Conservation (phyloP, 1,140 invertebrate genomes). For the Atta cephalotes region DNA sequence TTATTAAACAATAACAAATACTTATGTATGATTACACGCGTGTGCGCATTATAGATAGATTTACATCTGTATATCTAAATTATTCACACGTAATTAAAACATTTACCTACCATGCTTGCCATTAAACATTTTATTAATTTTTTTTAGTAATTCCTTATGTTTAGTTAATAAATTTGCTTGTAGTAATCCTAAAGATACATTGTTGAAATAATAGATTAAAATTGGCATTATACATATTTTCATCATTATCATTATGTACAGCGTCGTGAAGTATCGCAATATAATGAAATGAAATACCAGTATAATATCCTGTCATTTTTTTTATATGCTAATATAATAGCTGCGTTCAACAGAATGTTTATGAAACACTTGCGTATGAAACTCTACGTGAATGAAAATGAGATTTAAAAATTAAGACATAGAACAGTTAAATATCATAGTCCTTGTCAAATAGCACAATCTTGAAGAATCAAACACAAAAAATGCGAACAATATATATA, state of each 20-base stretch:
- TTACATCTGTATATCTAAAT: background rate
- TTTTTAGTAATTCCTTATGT: slow-evolving; percentile 76
- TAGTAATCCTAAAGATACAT: slow-evolving; percentile 10
- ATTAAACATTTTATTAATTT: slow-evolving; percentile 68
- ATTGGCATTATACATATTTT: slow-evolving; percentile 8
- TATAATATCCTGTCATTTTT: background rate
- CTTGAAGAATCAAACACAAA: too few relatives aligned
- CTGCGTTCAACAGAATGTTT: background rate
- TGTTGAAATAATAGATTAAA: slow-evolving; percentile 22
- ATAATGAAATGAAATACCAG: background rate
- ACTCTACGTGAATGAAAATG: too few relatives aligned
- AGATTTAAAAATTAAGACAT: too few relatives aligned
- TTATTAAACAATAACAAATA: slow-evolving; percentile 11
- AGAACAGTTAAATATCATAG: too few relatives aligned
- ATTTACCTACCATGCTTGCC: slow-evolving; percentile 54
- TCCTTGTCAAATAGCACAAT: too few relatives aligned
- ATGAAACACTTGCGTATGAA: too few relatives aligned
- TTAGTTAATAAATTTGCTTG: slow-evolving; percentile 59
- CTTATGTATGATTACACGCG: background rate
- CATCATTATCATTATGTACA: background rate
- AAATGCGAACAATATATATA: background rate
- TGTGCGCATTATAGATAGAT: too few relatives aligned
- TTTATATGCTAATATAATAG: background rate
- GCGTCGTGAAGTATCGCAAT: slow-evolving; percentile 13
- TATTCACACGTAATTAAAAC: background rate